Evolutionary conservation across 2,113 vertebrate species (phyloP).

Genomic region (Synchiropus splendidus): DNA sequence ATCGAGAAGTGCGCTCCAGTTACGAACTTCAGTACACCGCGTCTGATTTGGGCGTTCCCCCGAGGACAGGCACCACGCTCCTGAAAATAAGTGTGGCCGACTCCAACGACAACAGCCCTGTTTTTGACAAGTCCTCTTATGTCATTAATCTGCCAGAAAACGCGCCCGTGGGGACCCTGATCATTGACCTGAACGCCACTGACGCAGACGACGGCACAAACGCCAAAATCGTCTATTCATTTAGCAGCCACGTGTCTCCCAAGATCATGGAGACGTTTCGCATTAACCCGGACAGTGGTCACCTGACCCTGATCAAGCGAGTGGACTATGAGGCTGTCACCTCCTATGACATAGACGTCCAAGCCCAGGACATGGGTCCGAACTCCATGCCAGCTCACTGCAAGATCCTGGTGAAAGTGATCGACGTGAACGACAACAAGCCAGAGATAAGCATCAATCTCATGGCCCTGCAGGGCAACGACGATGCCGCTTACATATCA

Average conservation of each 20-base stretch:
- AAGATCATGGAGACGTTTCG: slow-evolving; percentile 88
- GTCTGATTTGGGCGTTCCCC: slow-evolving; percentile 85
- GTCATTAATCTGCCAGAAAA: slow-evolving; percentile 82
- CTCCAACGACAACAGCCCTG: slow-evolving; percentile 94
- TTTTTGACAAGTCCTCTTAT: slow-evolving; percentile 82
- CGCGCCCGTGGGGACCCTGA: slow-evolving; percentile 77
- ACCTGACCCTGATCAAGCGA: slow-evolving; percentile 78
- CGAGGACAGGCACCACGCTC: slow-evolving; percentile 79
- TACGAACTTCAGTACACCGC: slow-evolving; percentile 90
- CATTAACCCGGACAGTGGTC: slow-evolving; percentile 84
- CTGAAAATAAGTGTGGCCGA: slow-evolving; percentile 87
- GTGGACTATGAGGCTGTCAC: slow-evolving; percentile 85
- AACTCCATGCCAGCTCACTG: slow-evolving; percentile 96
- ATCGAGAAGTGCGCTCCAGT: slow-evolving; percentile 78
- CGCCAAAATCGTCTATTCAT: slow-evolving; percentile 90
- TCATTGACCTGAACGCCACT: slow-evolving; percentile 90
- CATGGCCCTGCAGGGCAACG: slow-evolving; percentile 84
- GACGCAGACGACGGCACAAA: slow-evolving; percentile 94
- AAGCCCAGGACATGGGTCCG: slow-evolving; percentile 92
- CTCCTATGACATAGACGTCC: slow-evolving; percentile 90
- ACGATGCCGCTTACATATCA: slow-evolving; percentile 82
- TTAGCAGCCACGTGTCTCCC: slow-evolving; percentile 88
- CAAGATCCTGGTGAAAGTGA: slow-evolving; percentile 90
- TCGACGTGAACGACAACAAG: slow-evolving; percentile 95
- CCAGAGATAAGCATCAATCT: slow-evolving; percentile 89